Base-by-base conservation (phyloP, 2,113 vertebrate species). In the Halcyon senegalensis region DNA sequence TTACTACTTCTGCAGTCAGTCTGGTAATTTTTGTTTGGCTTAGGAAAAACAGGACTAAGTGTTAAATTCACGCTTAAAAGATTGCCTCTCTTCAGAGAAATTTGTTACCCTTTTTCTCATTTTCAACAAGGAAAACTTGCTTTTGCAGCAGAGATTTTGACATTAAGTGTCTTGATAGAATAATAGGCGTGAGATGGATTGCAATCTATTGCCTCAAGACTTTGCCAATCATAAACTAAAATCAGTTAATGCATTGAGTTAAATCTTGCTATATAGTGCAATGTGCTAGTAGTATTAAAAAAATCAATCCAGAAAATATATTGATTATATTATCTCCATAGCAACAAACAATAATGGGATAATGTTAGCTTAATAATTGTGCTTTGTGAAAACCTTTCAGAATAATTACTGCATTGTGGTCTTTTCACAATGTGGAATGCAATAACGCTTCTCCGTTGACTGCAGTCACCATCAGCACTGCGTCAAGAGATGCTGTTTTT, bases 301-400 rank as follows among this genome's bases (percentile, higher is more conserved):
- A 96, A 94, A 95, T 96, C 90, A 96, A 96, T 97, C 86, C 77
- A 90, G 93, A 87, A 96, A 96, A 94, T 94, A 92, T 95, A 96
- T 96, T 94, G 96, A 97, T 97, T 94, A 96, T 94, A 94, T 96
- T 93, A 96, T 97, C 94, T 95, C 93, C 89, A 97, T 94, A 90
- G 96, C 93, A 97, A 96, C 96, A 97, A 96, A 96, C 92, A 97
- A 97, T 97, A 96, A 92, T 78, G 83, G 74, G 94, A 96, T 92
- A 96, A 97, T 85, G 77, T 89, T 96, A 94, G 89, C 70, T 93
- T 96, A 97, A 97, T 96, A 96, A 95, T 93, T 84, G 87, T 87
- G 87, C 93, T 96, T 96, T 95, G 79, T 94, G 83, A 91, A 97
- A 96, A 95, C 85, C 95, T 96, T 93, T 96, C 94, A 84, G 92